phyloP scores from a whole-genome alignment of 2,113 vertebrate species.

The Phalacrocorax brasilianus region DNA sequence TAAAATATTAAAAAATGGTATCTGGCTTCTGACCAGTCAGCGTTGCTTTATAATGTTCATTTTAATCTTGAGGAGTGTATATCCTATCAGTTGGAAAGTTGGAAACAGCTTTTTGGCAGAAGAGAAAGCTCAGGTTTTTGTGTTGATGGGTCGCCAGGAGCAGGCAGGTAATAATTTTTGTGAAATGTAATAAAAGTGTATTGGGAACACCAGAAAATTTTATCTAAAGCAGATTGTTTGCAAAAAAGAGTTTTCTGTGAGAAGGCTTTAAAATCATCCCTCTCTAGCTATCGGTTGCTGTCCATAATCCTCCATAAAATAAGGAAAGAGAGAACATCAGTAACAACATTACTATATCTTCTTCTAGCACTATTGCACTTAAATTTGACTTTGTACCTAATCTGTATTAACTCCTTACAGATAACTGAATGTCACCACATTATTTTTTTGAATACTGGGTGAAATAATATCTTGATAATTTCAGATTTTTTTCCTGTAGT shows the following conservation, averaged over 20 bases:
- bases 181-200: not conserved
- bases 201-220: not conserved
- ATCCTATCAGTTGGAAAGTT: not conserved
- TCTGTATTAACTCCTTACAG: not conserved
- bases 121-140: not conserved
- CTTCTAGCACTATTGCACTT: not conserved
- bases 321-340: not conserved
- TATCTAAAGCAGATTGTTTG: not conserved
- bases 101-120: not conserved
- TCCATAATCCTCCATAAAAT: not conserved
- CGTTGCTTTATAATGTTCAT: not conserved
- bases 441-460: not conserved
- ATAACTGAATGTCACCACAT: not conserved
- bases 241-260: not conserved
- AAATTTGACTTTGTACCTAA: not conserved
- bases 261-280: not conserved
- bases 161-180: not conserved
- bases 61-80: not conserved
- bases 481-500: not conserved
- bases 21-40: not conserved
- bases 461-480: not conserved
- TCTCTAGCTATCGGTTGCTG: fast-evolving
- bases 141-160: fast-evolving
- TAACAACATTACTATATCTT: not conserved
- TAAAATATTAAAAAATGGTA: not conserved